Evolutionary conservation across 1,140 invertebrate species (phyloP).

Genomic region (Papilio polytes): DNA sequence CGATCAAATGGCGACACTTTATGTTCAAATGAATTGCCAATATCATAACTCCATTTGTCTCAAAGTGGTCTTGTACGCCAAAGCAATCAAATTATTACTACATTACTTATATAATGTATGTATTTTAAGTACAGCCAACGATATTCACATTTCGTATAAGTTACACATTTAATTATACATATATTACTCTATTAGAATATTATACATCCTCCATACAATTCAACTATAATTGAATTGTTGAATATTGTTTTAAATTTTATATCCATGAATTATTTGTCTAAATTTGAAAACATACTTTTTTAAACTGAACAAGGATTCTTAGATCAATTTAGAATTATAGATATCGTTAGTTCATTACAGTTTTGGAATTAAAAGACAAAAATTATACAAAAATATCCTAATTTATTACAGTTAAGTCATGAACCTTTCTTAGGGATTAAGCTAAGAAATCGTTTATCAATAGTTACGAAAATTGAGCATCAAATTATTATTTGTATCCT

Average conservation of each 20-base stretch:
- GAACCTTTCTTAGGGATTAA: conserved; percentile 52
- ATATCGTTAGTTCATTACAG: conserved; percentile 12
- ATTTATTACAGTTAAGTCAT: conserved; percentile 64
- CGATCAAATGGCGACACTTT: conserved; percentile 37
- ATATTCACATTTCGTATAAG: neutral
- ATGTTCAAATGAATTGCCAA: conserved; percentile 53
- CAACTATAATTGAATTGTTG: neutral
- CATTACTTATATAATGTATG: conserved; percentile 22
- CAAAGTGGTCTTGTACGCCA: conserved; percentile 52
- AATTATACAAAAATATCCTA: conserved; percentile 56
- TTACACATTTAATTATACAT: neutral
- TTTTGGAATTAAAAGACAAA: conserved; percentile 41
- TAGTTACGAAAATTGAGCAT: conserved; percentile 53
- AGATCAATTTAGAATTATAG: conserved; percentile 21
- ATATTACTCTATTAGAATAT: neutral
- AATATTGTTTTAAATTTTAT: neutral
- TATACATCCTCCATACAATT: neutral
- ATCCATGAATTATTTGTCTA: neutral
- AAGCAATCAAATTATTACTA: conserved; percentile 45
- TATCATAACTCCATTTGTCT: conserved; percentile 47
- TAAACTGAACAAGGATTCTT: neutral
- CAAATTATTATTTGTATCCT: conserved; percentile 64
- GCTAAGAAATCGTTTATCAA: conserved; percentile 52
- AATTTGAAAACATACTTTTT: neutral
- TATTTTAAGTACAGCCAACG: conserved; percentile 6